Evolutionary conservation across 1,140 invertebrate genomes (phyloP).

Genomic region (Leptonema lineaticorne): DNA sequence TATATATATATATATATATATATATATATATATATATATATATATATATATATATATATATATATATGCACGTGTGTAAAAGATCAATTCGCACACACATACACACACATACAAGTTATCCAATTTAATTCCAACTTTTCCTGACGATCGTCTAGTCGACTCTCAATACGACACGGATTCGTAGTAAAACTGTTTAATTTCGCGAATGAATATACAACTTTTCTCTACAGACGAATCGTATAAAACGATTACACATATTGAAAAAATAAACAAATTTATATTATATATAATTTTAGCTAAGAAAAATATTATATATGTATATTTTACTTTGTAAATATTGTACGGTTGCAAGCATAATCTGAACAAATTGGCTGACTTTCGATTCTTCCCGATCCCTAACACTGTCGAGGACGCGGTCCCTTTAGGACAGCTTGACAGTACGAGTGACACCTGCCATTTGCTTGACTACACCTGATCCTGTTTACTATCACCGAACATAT

Average conservation of each 20-base stretch:
- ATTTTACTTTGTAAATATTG: background rate
- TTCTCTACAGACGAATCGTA: too few species aligned
- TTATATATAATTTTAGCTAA: too few species aligned
- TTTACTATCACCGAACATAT: background rate
- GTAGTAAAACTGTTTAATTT: too few species aligned
- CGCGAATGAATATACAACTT: too few species aligned
- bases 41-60: background rate
- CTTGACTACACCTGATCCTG: slow-evolving; percentile 1
- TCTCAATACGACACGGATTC: background rate
- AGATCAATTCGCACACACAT: too few species aligned
- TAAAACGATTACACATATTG: too few species aligned
- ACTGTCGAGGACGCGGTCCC: too few species aligned
- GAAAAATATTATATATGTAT: background rate
- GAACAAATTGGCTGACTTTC: background rate
- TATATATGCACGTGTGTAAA: background rate
- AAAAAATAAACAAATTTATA: too few species aligned
- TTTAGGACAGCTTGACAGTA: background rate
- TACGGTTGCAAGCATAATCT: slow-evolving; percentile 3
- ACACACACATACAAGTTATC: too few species aligned
- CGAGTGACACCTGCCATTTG: slow-evolving; percentile 18
- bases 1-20: background rate
- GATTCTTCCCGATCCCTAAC: too few species aligned
- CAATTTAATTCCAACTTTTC: slow-evolving; percentile 14
- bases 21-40: background rate
- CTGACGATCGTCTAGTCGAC: background rate